These are phyloP conservation scores for Lochmaea crataegi DNA, from an alignment of 2,888 invertebrate species.

Conservation along the genomic window DNA sequence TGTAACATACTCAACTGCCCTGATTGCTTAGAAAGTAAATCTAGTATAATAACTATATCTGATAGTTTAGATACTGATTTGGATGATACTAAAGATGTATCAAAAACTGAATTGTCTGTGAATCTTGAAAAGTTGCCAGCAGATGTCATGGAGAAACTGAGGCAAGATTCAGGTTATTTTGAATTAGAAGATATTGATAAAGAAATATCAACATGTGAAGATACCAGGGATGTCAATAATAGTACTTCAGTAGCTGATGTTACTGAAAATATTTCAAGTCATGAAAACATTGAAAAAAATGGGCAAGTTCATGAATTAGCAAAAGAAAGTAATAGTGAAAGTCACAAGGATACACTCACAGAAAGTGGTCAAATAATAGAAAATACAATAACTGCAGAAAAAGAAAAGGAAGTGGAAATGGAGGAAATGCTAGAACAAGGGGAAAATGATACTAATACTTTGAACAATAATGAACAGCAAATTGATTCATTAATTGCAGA, in stretches of 20 bases:
- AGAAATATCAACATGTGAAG: neutral
- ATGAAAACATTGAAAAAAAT: too few relatives aligned
- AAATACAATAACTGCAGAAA: neutral
- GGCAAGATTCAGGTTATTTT: constrained; percentile 50
- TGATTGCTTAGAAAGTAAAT: constrained; percentile 27
- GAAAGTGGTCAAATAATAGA: neutral
- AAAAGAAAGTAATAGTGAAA: too few relatives aligned
- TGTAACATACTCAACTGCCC: constrained; percentile 13
- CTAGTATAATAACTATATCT: constrained; percentile 16
- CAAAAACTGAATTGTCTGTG: constrained; percentile 32
- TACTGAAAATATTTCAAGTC: neutral
- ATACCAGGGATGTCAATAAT: neutral
- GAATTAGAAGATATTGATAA: constrained; percentile 45
- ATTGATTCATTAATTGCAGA: neutral
- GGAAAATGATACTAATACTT: neutral
- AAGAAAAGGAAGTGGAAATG: neutral
- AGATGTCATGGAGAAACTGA: constrained; percentile 35
- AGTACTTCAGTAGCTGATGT: neutral
- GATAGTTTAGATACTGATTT: constrained; percentile 23
- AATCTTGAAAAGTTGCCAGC: constrained; percentile 37
- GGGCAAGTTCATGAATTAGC: too few relatives aligned
- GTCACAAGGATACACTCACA: too few relatives aligned
- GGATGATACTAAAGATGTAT: constrained; percentile 29
- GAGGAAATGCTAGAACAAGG: neutral
- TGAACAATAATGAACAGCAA: neutral